Percentiles rank a stretch among this genome's conserved stretches.
Conservation (phyloP, 2,797 vertebrate species). For the Tokudaia tokunoshimensis region DNA sequence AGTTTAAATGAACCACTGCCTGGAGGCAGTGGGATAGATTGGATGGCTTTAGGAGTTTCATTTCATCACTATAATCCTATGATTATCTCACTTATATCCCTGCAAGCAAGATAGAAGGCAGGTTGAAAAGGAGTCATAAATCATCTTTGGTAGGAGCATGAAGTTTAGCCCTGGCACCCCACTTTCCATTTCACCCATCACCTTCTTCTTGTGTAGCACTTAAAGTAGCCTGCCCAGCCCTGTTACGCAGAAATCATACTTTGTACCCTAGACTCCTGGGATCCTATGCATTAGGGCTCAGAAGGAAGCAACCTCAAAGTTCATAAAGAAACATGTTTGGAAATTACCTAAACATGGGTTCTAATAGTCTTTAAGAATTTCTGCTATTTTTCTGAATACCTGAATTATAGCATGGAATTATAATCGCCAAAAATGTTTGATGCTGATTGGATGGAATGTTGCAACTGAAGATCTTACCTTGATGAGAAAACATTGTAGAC, state of each 20-base stretch:
- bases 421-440: neutral
- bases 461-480: neutral
- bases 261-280: neutral
- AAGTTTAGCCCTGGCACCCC: neutral
- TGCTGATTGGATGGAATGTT: neutral
- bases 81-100: constrained; percentile 77
- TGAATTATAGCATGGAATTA: neutral
- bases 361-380: neutral
- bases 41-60: constrained; percentile 77
- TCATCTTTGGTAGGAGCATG: constrained; percentile 58
- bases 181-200: neutral
- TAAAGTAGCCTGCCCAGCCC: neutral
- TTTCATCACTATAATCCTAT: constrained; percentile 81
- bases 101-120: constrained; percentile 69
- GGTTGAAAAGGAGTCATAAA: constrained; percentile 78
- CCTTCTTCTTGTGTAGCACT: neutral
- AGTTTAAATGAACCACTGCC: constrained; percentile 79
- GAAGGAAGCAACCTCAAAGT: neutral
- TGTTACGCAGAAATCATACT: neutral
- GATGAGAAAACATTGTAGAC: neutral
- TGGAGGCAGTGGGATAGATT: constrained; percentile 73
- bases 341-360: neutral
- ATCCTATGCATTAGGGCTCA: neutral
- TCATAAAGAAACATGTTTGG: neutral
- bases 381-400: neutral